Percentiles rank a stretch among this genome's conserved stretches.
These are phyloP conservation scores for Galbula dea DNA, from an alignment of 2,113 vertebrate species.

Conservation along the genomic window DNA sequence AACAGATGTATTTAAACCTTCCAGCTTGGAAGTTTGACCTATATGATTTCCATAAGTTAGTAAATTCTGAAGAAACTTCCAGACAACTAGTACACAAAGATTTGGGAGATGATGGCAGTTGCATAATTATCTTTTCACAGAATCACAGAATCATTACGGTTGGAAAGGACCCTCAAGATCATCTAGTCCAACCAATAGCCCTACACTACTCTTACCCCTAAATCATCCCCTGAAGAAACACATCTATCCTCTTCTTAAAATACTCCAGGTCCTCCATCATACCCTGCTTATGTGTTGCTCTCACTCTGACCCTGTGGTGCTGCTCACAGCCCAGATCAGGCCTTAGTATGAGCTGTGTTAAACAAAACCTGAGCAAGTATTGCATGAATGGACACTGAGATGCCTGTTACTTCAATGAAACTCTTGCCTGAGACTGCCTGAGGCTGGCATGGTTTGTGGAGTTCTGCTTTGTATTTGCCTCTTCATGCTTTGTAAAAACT, in stretches of 20 bases:
- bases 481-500: background rate
- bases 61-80: background rate
- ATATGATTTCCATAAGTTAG: background rate
- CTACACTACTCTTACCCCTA: too few species aligned
- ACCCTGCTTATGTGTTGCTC: background rate
- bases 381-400: accelerated
- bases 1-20: background rate
- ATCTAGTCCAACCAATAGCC: too few species aligned
- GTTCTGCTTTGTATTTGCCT: background rate
- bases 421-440: background rate
- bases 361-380: background rate
- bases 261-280: background rate
- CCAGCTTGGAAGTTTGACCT: background rate
- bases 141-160: too few species aligned
- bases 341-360: accelerated
- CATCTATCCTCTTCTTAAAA: too few species aligned
- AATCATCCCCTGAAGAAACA: too few species aligned
- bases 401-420: background rate
- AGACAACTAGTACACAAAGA: background rate
- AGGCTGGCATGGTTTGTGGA: background rate
- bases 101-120: background rate
- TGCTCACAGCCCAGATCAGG: background rate
- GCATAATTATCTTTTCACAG: too few species aligned
- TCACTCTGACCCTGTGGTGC: accelerated
- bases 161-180: too few species aligned